These are phyloP conservation scores for Cinclus mexicanus DNA, from an alignment of 2,113 vertebrate genomes.

Conservation along the genomic window DNA sequence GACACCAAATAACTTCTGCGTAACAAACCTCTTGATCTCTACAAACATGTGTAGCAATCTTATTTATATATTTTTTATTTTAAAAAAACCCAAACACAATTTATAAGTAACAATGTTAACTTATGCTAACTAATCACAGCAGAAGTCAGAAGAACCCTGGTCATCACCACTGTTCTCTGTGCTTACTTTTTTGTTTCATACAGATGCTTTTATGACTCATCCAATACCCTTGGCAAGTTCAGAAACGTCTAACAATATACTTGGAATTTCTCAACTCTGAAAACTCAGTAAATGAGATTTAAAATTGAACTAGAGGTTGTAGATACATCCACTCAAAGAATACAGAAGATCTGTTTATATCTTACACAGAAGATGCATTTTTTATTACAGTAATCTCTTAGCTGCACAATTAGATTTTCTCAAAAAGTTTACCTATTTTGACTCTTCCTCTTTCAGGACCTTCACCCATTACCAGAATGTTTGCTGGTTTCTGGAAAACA, in stretches of 20 bases:
- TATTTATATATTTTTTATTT: neutral
- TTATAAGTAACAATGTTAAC: neutral
- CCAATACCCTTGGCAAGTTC: neutral
- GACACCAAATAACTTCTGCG: neutral
- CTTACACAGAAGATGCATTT: neutral
- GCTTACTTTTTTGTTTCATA: neutral
- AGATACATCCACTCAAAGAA: neutral
- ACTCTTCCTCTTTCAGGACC: conserved; percentile 90
- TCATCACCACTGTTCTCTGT: neutral
- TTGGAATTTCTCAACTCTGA: neutral
- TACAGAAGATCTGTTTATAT: neutral
- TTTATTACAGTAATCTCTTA: neutral
- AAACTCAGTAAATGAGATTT: neutral
- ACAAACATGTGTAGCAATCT: neutral
- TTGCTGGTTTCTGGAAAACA: conserved; percentile 90
- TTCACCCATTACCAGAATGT: conserved; percentile 94
- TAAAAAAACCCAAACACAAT: neutral
- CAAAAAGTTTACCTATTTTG: conserved; percentile 82
- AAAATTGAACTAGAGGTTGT: neutral
- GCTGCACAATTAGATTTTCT: neutral
- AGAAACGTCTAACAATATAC: neutral
- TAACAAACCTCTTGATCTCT: neutral
- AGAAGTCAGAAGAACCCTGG: neutral
- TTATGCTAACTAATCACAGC: neutral
- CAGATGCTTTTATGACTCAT: neutral